Evolutionary conservation across 2,888 invertebrate species (phyloP).

Genomic region (Bellardia bayeri): DNA sequence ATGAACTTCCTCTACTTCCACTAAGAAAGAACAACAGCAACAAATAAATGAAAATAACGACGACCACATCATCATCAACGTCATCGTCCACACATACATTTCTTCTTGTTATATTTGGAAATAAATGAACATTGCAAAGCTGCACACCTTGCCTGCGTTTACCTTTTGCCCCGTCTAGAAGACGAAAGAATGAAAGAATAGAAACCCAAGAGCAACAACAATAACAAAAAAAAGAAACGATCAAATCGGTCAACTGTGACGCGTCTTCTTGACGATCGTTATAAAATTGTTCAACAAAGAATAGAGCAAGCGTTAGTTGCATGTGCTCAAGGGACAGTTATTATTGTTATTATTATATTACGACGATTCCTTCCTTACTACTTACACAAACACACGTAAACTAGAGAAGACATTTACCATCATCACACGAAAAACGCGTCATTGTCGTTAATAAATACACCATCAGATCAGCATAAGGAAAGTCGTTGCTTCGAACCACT

Average conservation of each 20-base stretch:
- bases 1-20: slow-evolving; percentile 71
- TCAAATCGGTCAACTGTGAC: slow-evolving; percentile 73
- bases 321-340: slow-evolving; percentile 51
- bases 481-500: not conserved
- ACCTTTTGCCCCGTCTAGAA: slow-evolving; percentile 38
- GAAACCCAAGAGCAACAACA: slow-evolving; percentile 25
- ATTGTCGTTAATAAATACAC: not conserved
- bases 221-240: slow-evolving; percentile 58
- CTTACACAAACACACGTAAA: not conserved
- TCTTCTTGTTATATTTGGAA: slow-evolving; percentile 18
- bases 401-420: slow-evolving; percentile 7
- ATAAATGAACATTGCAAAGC: slow-evolving; percentile 60
- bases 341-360: not conserved
- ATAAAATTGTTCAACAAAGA: slow-evolving; percentile 43
- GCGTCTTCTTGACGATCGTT: slow-evolving; percentile 72
- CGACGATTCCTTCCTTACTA: not conserved
- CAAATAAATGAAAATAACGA: slow-evolving; percentile 38
- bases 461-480: slow-evolving; percentile 12
- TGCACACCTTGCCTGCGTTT: slow-evolving; percentile 67
- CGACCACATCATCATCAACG: slow-evolving; percentile 55
- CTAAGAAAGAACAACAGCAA: slow-evolving; percentile 12
- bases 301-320: slow-evolving; percentile 43
- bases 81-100: slow-evolving; percentile 18
- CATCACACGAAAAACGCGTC: slow-evolving; percentile 12
- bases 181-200: slow-evolving; percentile 29